Base-by-base conservation (phyloP, 1,140 invertebrate genomes). In the Leptopilina clavipes region DNA sequence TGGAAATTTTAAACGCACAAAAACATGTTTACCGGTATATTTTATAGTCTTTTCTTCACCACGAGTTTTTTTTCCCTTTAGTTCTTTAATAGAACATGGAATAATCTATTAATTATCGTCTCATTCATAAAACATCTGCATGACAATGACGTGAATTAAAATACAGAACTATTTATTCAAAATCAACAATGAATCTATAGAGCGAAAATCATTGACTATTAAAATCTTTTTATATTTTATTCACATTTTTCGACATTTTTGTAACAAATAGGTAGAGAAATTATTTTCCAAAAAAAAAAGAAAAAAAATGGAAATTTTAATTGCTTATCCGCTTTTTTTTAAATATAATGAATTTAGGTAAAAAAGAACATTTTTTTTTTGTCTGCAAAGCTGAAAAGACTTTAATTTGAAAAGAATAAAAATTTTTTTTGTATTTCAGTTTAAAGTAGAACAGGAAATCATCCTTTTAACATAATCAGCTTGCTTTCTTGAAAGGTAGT, bases 401-500 rank as follows among this genome's bases (percentile, higher is more conserved):
- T n/a, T n/a, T n/a, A n/a, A n/a, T n/a, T n/a, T n/a, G n/a, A n/a
- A 31, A 44, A 48, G 45, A 48, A 48, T 48, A 48, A 14, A 14
- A n/a, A 14, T 25, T 10, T 12, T 25, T 65, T 65, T 11, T 22
- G 56, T 11, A 12, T 65, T 25, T 12, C 12, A 65, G 56, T 65
- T 31, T 65, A 65, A 65, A 37, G 22, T 31, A 31, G 22, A 22
- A 31, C 22, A 22, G 59, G 25, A 31, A 37, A 65, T 65, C 3
- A 31, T 65, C 25, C 12, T 37, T 65, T 65, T 25, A 65, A 37
- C 19, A 37, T 31, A n/a, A 65, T 65, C 59, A 65, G 59, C 59
- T 59, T 19, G 18, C 19, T 31, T 65, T 65, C 19, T 14, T 37
- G 25, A 65, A 65, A 65, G 59, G 59, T 37, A 37, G 25, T 65